A percentile compares a stretch with the other conserved stretches of the same genome.
Evolutionary conservation across 2,797 vertebrate species (phyloP).

Genomic region (Poecilia picta): DNA sequence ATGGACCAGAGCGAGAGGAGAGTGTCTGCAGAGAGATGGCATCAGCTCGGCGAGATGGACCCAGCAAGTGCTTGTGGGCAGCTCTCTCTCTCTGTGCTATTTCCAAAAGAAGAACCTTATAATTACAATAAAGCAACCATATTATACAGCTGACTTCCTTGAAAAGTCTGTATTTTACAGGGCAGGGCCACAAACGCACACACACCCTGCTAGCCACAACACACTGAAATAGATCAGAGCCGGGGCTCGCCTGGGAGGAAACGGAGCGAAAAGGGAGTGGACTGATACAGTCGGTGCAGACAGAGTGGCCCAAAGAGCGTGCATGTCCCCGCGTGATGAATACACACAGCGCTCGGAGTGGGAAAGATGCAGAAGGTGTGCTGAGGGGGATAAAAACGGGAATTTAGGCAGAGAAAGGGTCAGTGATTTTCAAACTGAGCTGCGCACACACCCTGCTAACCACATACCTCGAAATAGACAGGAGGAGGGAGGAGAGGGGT

Average conservation of each 20-base stretch:
- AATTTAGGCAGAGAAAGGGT: conserved; percentile 60
- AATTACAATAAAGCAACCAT: conserved; percentile 86
- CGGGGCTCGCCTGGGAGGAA: conserved; percentile 60
- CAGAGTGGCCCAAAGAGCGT: conserved; percentile 40
- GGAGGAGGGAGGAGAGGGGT: conserved; percentile 32
- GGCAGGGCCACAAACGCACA: conserved; percentile 81
- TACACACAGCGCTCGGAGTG: conserved; percentile 7
- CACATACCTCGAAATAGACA: conserved; percentile 73
- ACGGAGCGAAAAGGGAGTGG: conserved; percentile 55
- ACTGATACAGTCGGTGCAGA: conserved; percentile 41
- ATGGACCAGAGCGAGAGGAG: conserved; percentile 8
- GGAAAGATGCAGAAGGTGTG: conserved; percentile 44
- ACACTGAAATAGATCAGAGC: conserved; percentile 83
- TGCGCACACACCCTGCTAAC: conserved; percentile 72
- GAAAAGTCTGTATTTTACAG: conserved; percentile 86
- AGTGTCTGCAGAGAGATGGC: conserved; percentile 35
- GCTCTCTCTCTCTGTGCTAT: conserved; percentile 61
- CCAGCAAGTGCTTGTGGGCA: conserved; percentile 75
- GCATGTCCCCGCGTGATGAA: conserved; percentile 30
- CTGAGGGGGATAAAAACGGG: conserved; percentile 47
- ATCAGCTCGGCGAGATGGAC: conserved; percentile 55
- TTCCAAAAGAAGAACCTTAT: conserved; percentile 84
- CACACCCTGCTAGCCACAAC: conserved; percentile 80
- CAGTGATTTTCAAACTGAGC: conserved; percentile 63
- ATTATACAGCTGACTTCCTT: conserved; percentile 85